These are phyloP conservation scores for Periphyllus acericola DNA, from an alignment of 2,888 invertebrate genomes.

Conservation along the genomic window DNA sequence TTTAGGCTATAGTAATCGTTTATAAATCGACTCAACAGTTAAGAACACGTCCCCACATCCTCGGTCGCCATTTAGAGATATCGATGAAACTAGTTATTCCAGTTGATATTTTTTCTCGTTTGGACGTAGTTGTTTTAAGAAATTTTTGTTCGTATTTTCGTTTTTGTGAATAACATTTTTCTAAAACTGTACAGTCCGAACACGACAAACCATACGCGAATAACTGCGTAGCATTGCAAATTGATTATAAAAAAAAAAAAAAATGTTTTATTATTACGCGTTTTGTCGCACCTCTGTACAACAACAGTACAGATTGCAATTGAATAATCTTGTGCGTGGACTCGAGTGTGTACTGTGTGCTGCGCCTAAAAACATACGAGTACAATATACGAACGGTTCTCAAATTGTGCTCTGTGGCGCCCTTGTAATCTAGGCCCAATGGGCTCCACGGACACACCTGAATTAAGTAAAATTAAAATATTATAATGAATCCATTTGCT, in stretches of 20 bases:
- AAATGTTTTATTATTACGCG: neutral
- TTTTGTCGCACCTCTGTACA: neutral
- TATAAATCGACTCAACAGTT: neutral
- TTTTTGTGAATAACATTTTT: neutral
- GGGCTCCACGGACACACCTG: too few species aligned
- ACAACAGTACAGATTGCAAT: neutral
- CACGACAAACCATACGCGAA: neutral
- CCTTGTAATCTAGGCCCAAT: too few species aligned
- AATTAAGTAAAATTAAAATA: too few species aligned
- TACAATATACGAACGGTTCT: too few species aligned
- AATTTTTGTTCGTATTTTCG: neutral
- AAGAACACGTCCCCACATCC: neutral
- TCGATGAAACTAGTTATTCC: conserved; percentile 24
- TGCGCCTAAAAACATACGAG: too few species aligned
- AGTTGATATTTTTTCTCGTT: neutral
- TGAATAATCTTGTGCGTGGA: neutral
- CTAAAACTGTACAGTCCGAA: neutral
- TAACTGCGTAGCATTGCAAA: neutral
- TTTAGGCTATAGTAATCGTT: neutral
- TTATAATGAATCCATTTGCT: too few species aligned
- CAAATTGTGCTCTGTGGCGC: too few species aligned
- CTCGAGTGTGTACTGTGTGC: neutral
- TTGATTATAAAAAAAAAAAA: neutral
- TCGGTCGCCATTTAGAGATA: neutral
- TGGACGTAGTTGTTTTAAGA: neutral